Evolutionary conservation across 2,113 vertebrate species (phyloP), one percentile per base, ranked within the genome.

Genomic region (Struthidea cinerea): DNA sequence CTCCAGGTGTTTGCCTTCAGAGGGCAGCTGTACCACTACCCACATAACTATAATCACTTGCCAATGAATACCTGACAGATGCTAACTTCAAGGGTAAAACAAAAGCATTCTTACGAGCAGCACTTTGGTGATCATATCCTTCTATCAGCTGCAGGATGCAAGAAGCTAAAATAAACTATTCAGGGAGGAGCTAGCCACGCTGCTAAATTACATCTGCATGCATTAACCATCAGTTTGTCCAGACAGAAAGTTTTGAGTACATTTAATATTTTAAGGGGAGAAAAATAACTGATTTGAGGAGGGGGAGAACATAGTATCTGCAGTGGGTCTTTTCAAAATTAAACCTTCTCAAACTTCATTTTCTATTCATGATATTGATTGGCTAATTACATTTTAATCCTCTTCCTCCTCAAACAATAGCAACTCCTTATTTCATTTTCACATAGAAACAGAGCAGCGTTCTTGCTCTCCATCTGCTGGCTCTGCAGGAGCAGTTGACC

Each of bases 391-490:
- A 75, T 59, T 74, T 95, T 60, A 81, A 32, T 15, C 11, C 8
- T 20, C 19, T 61, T 61, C 70, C n/a, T 50, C 7, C 1, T 39
- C 47, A 87, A 83, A 86, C 67, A 96, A 67, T 7, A 94, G 68
- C 1, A 4, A 77, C n/a, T 87, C 53, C 46, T 84, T 57, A 65
- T 64, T 89, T 76, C 49, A 79, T 60, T 75, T 57, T 64, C n/a
- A 47, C 61, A 47, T 1, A 57, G 68, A 74, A 63, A 67, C 13
- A n/a, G 55, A 77, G 52, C 1, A 15, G 26, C 0, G 22, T 90
- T 71, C 96, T 92, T 92, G 61, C 67, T 84, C 85, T 96, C 93
- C 94, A 89, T 94, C 93, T 95, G 73, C 92, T 93, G 90, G 88
- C 71, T 93, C 76, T 84, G 79, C 60, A 73, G 74, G 27, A 94